These are phyloP conservation scores for Numida meleagris DNA, from an alignment of 2,113 vertebrate species.

Conservation along the genomic window DNA sequence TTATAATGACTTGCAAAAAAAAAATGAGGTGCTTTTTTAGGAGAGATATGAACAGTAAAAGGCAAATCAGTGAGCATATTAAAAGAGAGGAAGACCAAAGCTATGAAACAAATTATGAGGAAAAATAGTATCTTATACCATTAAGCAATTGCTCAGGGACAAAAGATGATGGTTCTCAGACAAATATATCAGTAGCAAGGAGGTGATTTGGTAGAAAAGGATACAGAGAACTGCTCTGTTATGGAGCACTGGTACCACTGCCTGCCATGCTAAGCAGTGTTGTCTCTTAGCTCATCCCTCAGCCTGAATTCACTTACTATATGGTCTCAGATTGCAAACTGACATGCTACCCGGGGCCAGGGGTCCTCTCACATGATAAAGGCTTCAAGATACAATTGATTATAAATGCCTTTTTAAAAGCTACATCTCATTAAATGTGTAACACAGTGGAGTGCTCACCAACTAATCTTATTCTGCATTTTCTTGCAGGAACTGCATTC, in stretches of 20 bases:
- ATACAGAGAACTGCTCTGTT: not conserved
- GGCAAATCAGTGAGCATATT: not conserved
- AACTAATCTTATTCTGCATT: not conserved
- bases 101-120: not conserved
- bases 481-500: not conserved
- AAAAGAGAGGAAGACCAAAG: not conserved
- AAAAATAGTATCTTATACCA: not conserved
- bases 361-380: not conserved
- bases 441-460: not conserved
- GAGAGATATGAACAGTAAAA: not conserved
- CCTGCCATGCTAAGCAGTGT: not conserved
- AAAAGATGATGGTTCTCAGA: not conserved
- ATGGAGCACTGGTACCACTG: not conserved
- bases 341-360: not conserved
- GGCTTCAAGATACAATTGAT: not conserved
- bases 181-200: not conserved
- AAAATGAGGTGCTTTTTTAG: not conserved
- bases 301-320: not conserved
- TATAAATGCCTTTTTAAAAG: not conserved
- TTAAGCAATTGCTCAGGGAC: not conserved
- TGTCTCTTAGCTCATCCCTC: not conserved
- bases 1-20: slow-evolving; percentile 19
- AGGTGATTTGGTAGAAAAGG: not conserved
- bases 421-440: not conserved
- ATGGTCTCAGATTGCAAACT: not conserved